Evolutionary conservation across 2,113 vertebrate species (phyloP).

Genomic region (Sterrhoptilus dennistouni): DNA sequence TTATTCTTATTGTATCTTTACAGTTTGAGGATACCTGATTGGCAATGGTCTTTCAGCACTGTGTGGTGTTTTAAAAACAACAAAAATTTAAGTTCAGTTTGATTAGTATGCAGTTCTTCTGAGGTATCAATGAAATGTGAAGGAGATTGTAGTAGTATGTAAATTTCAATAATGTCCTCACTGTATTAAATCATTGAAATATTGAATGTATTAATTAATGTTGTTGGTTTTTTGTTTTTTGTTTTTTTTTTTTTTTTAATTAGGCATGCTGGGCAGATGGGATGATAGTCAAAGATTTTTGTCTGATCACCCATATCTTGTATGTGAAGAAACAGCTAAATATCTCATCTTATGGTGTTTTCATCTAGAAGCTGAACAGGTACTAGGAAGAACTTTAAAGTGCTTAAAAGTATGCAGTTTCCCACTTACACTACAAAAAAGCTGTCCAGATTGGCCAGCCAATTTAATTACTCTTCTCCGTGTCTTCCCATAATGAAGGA

Average conservation of each 20-base stretch:
- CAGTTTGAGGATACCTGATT: background rate
- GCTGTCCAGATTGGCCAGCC: background rate
- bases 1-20: background rate
- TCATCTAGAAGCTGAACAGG: conserved; percentile 88
- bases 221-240: background rate
- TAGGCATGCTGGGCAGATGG: conserved; percentile 93
- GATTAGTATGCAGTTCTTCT: background rate
- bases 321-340: conserved; percentile 90
- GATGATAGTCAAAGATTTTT: conserved; percentile 93
- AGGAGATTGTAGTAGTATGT: background rate
- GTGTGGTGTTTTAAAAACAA: background rate
- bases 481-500: background rate
- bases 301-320: conserved; percentile 87
- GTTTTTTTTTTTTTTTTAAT: background rate
- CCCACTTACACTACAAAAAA: background rate
- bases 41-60: background rate
- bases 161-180: background rate
- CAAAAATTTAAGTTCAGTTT: background rate
- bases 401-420: conserved; percentile 1
- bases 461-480: background rate
- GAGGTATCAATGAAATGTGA: background rate
- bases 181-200: background rate
- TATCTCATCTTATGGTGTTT: conserved; percentile 93
- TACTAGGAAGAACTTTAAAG: conserved; percentile 57
- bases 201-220: background rate